Evolutionary conservation across 2,888 invertebrate species (phyloP), one percentile per base, ranked within the genome.

Genomic region (Uloborus plumipes): DNA sequence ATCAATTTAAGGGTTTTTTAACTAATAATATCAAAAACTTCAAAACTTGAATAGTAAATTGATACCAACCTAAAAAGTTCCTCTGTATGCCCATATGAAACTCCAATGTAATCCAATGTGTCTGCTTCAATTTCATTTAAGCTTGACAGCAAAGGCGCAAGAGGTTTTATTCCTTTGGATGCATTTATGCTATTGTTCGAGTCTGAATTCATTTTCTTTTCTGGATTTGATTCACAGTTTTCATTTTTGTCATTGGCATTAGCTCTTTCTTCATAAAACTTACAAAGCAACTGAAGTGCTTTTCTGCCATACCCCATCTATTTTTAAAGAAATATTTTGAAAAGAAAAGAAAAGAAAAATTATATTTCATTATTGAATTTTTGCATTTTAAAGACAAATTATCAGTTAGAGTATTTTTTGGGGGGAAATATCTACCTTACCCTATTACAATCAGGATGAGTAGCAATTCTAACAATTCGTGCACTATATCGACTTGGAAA

Each of bases 281-380:
- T 92, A 74, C 94, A 93, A 7, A 99, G 89, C 58, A 98, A 91
- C 81, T 93, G 91, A 6, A 99, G 88, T 0, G 99, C 97, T 75
- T 95, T 92, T 81, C 93, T 93, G 4, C 99, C 99, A 89, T 99
- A 99, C 0, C 99, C 99, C 98, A 98, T 98, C 94, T 96, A 87
- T 18, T 89, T 89, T 84, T 76, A 82, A 73, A 73, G 85, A 82
- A 61, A 26, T 39, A n/a, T 11, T 39, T 39, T 39, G 39, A 39
- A 39, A 11, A 7, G 7, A 4, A 31, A 4, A 31, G 4, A 7
- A 4, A 11, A 39, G 39, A 39, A 11, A 39, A 9, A 39, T 39
- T 2, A 39, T 2, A 39, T 39, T 39, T 39, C 9, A 39, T 11
- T 39, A 11, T 9, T 11, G 9, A 39, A 39, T 39, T 26, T 39